Conservation (phyloP, 2,888 invertebrate genomes). For the Melolontha melolontha region DNA sequence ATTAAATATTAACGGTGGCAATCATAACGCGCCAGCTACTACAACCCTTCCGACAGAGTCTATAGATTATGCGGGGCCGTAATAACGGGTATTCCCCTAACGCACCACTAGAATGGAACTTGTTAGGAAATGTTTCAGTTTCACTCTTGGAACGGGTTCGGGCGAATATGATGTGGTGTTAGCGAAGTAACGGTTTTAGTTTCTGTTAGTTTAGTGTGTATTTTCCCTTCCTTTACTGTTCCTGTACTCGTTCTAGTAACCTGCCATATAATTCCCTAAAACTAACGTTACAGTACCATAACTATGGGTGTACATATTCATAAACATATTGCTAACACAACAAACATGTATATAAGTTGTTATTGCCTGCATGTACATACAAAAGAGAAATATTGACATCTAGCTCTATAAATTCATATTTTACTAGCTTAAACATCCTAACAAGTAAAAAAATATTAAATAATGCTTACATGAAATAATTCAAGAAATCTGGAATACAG, state of each 20-base stretch:
- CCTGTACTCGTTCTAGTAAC: slow-evolving; percentile 25
- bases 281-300: slow-evolving; percentile 9
- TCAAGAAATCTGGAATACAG: too few relatives aligned
- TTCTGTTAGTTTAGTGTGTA: slow-evolving; percentile 40
- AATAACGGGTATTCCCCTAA: slow-evolving; percentile 63
- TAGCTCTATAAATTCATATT: too few relatives aligned
- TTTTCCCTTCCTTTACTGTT: slow-evolving; percentile 20
- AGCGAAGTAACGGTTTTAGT: slow-evolving; percentile 25
- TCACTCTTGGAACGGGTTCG: slow-evolving; percentile 30
- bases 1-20: slow-evolving; percentile 67
- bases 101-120: slow-evolving; percentile 53
- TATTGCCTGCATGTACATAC: neutral
- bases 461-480: too few relatives aligned
- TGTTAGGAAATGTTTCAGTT: slow-evolving; percentile 44
- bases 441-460: too few relatives aligned
- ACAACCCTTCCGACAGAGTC: slow-evolving; percentile 64
- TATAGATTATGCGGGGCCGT: slow-evolving; percentile 65
- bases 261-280: slow-evolving; percentile 27
- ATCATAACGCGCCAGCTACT: slow-evolving; percentile 64
- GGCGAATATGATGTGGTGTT: slow-evolving; percentile 13
- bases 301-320: neutral
- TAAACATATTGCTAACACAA: neutral
- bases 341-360: too few relatives aligned
- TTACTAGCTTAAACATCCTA: too few relatives aligned
- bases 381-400: neutral